Base-by-base conservation (phyloP, 1,140 invertebrate genomes). In the Philopotamus ludificatus region DNA sequence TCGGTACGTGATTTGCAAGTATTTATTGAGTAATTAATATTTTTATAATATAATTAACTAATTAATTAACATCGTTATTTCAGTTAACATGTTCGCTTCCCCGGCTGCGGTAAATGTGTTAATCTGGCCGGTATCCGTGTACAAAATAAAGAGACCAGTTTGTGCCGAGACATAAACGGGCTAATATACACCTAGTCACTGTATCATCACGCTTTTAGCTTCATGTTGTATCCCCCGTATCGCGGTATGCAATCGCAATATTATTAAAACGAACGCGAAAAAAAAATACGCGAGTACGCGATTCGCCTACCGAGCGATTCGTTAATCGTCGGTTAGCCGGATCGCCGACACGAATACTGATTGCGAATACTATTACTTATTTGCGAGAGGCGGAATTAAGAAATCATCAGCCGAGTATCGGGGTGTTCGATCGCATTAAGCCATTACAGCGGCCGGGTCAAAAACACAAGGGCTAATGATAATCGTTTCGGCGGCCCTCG, bases 211-310 rank as follows among this genome's bases (percentile, higher is more conserved):
- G 57, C 42, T 42, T 21, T 2, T 47, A 16, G 44, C 22, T 18
- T 25, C 39, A 15, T 22, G 26, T 34, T 57, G 18, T 39, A 16
- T 28, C 18, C 26, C 23, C 50, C 21, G 28, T 66, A 66, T 66
- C 65, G 61, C 42, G 50, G 50, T 55, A 44, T 54, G 41, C 58
- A 60, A 66, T 66, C 57, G 64, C 45, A 61, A 66, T 66, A n/a
- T n/a, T 61, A 66, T 61, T 47, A 61, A 57, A 42, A 58, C 25
- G 41, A 58, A 34, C 42, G 18, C 15, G 57, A 55, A 49, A 61
- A 62, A 45, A 60, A 49, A 60, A n/a, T n/a, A n/a, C n/a, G n/a
- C n/a, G 22, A n/a, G 57, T 60, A 60, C 57, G 57, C 42, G 57
- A 23, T 16, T 60, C 57, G 57, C 20, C 57, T 60, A 15, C 57